These are phyloP conservation scores for Nasonia vitripennis DNA, from an alignment of 1,140 invertebrate genomes.

Conservation along the genomic window DNA sequence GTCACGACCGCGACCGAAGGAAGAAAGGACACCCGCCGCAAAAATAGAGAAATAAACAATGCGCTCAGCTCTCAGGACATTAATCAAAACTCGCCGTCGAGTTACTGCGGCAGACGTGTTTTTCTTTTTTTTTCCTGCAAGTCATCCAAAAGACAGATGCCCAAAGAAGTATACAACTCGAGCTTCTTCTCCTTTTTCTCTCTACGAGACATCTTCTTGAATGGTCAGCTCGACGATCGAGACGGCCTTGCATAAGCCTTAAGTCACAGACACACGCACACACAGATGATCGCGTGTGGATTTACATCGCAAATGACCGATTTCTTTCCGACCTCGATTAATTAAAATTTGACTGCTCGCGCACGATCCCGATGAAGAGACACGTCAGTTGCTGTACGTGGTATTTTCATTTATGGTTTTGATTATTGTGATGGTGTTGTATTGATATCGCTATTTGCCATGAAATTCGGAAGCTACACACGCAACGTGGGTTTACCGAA, in stretches of 20 bases:
- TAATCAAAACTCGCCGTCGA: not conserved
- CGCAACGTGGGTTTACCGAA: too few relatives aligned
- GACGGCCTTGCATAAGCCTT: not conserved
- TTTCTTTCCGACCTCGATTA: not conserved
- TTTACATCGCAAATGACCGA: constrained; percentile 26
- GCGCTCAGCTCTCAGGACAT: not conserved
- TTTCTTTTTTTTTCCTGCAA: not conserved
- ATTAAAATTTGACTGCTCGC: constrained; percentile 24
- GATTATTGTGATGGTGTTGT: too few relatives aligned
- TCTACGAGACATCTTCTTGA: not conserved
- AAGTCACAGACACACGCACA: not conserved
- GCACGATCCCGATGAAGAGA: not conserved
- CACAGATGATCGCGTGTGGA: not conserved
- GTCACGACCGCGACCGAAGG: too few relatives aligned
- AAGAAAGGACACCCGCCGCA: too few relatives aligned
- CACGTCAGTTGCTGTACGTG: not conserved
- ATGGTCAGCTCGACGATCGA: not conserved
- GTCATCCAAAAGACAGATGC: not conserved
- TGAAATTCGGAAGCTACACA: too few relatives aligned
- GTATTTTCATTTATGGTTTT: not conserved
- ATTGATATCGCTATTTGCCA: too few relatives aligned
- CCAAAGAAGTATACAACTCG: not conserved
- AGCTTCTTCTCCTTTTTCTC: not conserved
- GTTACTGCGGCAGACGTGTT: not conserved
- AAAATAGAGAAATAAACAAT: too few relatives aligned